Base-by-base conservation (phyloP, 1,140 invertebrate species). In the Glossosoma conforme region DNA sequence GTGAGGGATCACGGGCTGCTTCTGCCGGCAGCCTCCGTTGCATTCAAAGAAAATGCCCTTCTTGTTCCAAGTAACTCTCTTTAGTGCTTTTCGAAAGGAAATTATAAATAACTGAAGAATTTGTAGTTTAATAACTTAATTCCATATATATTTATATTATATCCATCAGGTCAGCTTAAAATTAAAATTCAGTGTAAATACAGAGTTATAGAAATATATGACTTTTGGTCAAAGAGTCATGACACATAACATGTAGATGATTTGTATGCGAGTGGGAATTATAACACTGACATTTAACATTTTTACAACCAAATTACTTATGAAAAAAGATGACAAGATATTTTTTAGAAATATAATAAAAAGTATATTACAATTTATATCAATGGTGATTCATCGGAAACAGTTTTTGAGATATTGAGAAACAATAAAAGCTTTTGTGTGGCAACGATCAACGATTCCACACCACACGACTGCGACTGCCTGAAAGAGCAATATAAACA, bases 61-160 rank as follows among this genome's bases (percentile, higher is more conserved):
- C n/a, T n/a, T n/a, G n/a, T n/a, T n/a, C n/a, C n/a, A n/a, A n/a
- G n/a, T n/a, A n/a, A 21, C 2, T 32, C 42, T 32, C 25, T 14
- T 41, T 44, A 13, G 14, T 9, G 36, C 13, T 46, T 8, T 28
- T n/a, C 19, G 30, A 21, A 14, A 45, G 38, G 24, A 38, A 52
- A 54, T 32, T 38, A 54, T 41, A 37, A 49, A 69, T 73, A 75
- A 75, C 70, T 74, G 72, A 74, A 75, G 70, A 75, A 73, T 69
- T 71, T 69, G 68, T 75, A 75, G 72, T 75, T 75, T 75, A 75
- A 75, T 75, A 75, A 75, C 73, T 75, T 75, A 75, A 75, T 70
- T 75, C 72, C 72, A 75, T 74, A 75, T 74, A 75, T 75, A 75
- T 75, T 75, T 75, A 74, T n/a, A n/a, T n/a, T n/a, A n/a, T 75